These are phyloP conservation scores for Tupiocoris notatus DNA, from an alignment of 2,888 invertebrate genomes.

Conservation along the genomic window DNA sequence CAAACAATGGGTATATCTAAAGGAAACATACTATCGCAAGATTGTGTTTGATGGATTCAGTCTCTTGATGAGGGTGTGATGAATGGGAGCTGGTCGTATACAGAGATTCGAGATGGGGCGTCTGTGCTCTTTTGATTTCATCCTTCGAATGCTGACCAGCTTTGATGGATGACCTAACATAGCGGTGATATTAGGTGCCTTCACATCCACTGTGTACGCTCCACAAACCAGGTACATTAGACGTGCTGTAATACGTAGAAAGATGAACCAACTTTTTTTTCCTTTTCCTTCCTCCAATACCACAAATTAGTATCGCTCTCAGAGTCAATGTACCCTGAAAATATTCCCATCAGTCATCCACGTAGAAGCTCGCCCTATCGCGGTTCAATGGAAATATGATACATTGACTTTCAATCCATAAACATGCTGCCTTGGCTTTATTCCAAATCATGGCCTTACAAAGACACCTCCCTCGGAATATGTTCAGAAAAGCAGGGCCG, in stretches of 20 bases:
- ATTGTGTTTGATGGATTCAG: no score
- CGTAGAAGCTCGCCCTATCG: not conserved
- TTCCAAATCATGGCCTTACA: not conserved
- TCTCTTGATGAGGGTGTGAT: not conserved
- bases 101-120: not conserved
- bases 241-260: not conserved
- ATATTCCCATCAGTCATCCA: not conserved
- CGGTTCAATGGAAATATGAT: not conserved
- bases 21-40: no score
- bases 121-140: not conserved
- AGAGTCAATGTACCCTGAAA: not conserved
- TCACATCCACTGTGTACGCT: not conserved
- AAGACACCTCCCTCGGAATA: no score
- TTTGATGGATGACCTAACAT: slow-evolving; percentile 3
- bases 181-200: not conserved
- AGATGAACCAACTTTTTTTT: not conserved
- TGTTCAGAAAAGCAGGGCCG: no score
- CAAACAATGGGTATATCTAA: no score
- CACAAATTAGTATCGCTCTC: not conserved
- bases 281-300: not conserved
- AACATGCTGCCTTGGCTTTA: not conserved
- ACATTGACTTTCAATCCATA: not conserved
- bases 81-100: not conserved
- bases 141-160: slow-evolving; percentile 1
- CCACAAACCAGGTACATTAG: slow-evolving; percentile 2